Base-by-base conservation (phyloP, 2,113 vertebrate species). In the Piaya cayana region DNA sequence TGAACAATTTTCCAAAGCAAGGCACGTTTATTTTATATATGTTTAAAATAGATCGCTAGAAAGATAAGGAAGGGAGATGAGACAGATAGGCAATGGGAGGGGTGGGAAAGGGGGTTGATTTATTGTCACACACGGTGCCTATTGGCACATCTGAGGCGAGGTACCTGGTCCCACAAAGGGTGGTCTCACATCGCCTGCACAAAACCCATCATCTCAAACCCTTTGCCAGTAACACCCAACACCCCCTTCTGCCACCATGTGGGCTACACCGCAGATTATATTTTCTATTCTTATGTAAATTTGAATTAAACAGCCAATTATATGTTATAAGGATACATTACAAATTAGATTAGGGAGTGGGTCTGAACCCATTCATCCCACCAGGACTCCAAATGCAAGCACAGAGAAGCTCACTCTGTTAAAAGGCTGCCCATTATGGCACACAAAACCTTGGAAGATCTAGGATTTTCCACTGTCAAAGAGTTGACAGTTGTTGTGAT, bases 271-370 rank as follows among this genome's bases (percentile, higher is more conserved):
- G 81, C 80, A 77, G 70, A 94, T 86, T 50, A 3, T 84, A 83
- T 86, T 95, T 92, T 58, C 94, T 29, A 88, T 95, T 95, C 63
- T 95, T 88, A 95, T 92, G 88, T 77, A 94, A 95, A 95, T 95
- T 68, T 21, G 88, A 89, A 90, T 93, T 81, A 86, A 93, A 82
- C 78, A 95, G 91, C 65, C 94, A 96, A 96, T 96, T 95, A 95
- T 90, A 20, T 0, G 1, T 91, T 83, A 62, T 75, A 49, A 78
- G 86, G 93, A 58, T 91, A 96, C 72, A 84, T 93, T 94, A 92
- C 91, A 96, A 93, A 96, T 95, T 92, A 96, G 86, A 95, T 95
- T 94, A 96, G 76, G 2, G 39, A 92, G 85, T 72, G 62, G 82
- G 39, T 81, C 88, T 70, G 86, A 92, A 81, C 62, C 43, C 82